Conservation (phyloP, 2,113 vertebrate genomes). For the Lampris megalopsis region DNA sequence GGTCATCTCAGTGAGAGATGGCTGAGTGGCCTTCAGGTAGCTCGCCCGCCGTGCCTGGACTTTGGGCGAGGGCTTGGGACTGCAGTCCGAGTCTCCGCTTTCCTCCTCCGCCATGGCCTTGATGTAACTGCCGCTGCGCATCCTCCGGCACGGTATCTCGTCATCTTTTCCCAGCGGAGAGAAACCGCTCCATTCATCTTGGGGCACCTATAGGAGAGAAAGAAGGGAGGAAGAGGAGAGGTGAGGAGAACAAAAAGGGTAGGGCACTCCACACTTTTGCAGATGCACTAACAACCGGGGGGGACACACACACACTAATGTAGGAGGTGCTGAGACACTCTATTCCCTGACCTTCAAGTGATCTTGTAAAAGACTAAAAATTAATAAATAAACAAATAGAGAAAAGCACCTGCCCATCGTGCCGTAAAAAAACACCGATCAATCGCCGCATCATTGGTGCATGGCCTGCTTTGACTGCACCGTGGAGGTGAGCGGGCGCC, state of each 20-base stretch:
- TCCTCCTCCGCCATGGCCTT: constrained; percentile 98
- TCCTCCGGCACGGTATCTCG: constrained; percentile 93
- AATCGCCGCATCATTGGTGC: constrained; percentile 15
- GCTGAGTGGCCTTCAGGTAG: constrained; percentile 98
- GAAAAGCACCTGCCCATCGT: not conserved
- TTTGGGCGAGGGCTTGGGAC: constrained; percentile 93
- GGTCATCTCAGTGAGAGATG: constrained; percentile 95
- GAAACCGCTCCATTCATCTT: constrained; percentile 92
- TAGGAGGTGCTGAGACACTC: not conserved
- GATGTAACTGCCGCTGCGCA: constrained; percentile 98
- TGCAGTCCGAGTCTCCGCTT: constrained; percentile 92
- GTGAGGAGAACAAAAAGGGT: not conserved
- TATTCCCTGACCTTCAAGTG: not conserved
- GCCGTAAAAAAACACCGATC: constrained; percentile 15
- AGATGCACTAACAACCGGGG: not conserved
- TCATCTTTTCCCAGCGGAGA: constrained; percentile 89
- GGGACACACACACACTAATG: constrained; percentile 9
- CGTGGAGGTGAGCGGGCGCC: constrained; percentile 38
- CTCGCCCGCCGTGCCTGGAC: constrained; percentile 95
- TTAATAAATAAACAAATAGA: not conserved
- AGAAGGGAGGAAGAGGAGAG: not conserved
- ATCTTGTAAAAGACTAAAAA: no score
- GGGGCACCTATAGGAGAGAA: constrained; percentile 86
- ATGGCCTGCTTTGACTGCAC: constrained; percentile 49
- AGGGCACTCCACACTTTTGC: not conserved